phyloP scores from a whole-genome alignment of 2,797 vertebrate species.

The Malurus splendens region DNA sequence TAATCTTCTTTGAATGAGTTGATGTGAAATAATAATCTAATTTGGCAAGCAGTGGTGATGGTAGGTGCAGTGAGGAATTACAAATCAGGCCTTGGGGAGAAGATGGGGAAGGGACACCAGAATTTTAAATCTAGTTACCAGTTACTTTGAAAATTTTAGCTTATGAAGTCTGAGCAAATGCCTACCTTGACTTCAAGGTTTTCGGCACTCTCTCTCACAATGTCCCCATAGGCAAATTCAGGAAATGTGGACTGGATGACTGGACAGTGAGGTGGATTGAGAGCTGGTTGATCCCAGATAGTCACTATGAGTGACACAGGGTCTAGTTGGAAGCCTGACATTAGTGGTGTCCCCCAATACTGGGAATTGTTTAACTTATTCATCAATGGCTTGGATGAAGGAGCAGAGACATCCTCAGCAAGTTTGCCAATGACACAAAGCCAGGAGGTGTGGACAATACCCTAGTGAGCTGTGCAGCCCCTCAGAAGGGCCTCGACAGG shows the following conservation, averaged over 20 bases:
- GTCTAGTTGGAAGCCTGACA: neutral
- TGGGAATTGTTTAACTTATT: neutral
- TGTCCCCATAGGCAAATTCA: neutral
- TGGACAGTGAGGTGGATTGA: neutral
- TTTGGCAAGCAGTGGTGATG: neutral
- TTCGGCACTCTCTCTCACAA: neutral
- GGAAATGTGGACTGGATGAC: neutral
- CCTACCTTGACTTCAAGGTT: neutral
- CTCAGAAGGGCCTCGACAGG: neutral
- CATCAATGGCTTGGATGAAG: neutral
- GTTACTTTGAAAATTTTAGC: neutral
- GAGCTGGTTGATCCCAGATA: neutral
- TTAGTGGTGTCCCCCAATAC: neutral
- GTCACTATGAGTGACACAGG: fast-evolving
- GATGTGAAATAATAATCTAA: neutral
- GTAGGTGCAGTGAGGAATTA: neutral
- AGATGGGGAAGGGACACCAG: neutral
- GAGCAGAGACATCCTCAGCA: neutral
- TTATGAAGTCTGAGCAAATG: neutral
- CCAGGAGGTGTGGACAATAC: neutral
- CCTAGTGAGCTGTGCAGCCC: neutral
- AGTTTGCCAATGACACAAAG: neutral
- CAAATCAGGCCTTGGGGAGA: neutral
- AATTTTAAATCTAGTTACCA: neutral
- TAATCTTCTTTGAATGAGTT: neutral